Base-by-base conservation (phyloP, 1,140 invertebrate species). In the Musca domestica region DNA sequence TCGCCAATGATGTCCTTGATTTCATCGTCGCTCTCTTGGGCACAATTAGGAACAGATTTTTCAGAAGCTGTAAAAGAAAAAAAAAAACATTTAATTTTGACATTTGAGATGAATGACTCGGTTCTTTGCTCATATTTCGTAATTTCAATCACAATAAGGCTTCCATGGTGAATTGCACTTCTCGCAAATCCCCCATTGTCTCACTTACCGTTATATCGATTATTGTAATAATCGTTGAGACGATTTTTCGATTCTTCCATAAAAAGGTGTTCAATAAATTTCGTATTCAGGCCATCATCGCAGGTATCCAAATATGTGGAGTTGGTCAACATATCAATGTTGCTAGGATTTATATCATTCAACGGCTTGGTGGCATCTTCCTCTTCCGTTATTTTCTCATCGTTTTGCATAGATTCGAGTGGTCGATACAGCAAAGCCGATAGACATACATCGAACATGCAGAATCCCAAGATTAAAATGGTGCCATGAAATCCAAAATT, bases 391-490 rank as follows among this genome's bases (percentile, higher is more conserved):
- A 71, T 70, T 15, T 68, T 66, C 15, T 20, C n/a, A 23, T 30
- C 27, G 12, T 66, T 47, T 23, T 66, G 58, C 25, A 74, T 70
- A 0, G 71, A 72, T 54, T 86, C 85, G 2, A 89, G 69, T 0
- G 88, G 87, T 10, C 89, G 84, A 73, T 91, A 92, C 0, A 93
- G 81, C 0, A 88, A 87, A 0, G 90, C 90, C 6, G 89, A 88
- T 1, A 90, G 86, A 63, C 90, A 90, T 2, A 91, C 89, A 74
- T 93, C 90, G 2, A 93, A 82, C 87, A 92, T 90, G n/a, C 91
- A 89, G 10, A 87, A 90, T 7, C 91, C 91, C 19, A 93, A 77
- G 3, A 94, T 81, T 0, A 94, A 81, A 6, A 93, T 85, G 2
- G 90, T 90, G 3, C 90, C 90, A 71, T 90, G 87, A 51, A 91